Conservation (phyloP, 1,140 invertebrate species). For the Micrasema longulum region DNA sequence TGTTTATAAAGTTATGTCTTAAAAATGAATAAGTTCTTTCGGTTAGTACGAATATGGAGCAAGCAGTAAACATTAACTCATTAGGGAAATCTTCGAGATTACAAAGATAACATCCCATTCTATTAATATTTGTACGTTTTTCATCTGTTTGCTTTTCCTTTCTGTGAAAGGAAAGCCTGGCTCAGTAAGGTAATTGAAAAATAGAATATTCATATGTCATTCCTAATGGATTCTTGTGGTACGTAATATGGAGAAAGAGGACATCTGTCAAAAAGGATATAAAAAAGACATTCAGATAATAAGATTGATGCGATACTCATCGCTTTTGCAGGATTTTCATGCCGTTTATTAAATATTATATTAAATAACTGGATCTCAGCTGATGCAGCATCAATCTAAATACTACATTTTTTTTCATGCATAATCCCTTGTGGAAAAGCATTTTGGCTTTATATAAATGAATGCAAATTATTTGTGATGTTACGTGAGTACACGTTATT, state of each 20-base stretch:
- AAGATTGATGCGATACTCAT: slow-evolving; percentile 37
- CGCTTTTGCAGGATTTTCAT: slow-evolving; percentile 6
- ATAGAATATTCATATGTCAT: slow-evolving; percentile 37
- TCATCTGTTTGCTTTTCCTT: slow-evolving; percentile 13
- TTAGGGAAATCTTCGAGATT: slow-evolving; percentile 25
- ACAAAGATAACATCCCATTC: slow-evolving; percentile 13
- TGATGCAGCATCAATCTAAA: no score
- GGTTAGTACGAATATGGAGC: no score
- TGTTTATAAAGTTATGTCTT: no score
- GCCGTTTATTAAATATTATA: slow-evolving; percentile 38
- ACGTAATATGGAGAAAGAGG: slow-evolving; percentile 15
- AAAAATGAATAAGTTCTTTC: no score
- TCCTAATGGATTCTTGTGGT: slow-evolving; percentile 28
- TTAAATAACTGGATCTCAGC: no score
- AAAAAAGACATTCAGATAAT: slow-evolving; percentile 38
- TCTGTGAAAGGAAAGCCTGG: slow-evolving; percentile 3
- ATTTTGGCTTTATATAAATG: no score
- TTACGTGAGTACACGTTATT: no score
- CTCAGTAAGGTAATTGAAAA: slow-evolving; percentile 37
- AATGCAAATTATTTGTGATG: no score
- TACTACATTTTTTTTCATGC: no score
- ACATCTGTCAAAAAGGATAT: slow-evolving; percentile 37
- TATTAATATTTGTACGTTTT: slow-evolving; percentile 1
- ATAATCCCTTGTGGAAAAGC: no score
- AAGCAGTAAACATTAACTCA: no score